Base-by-base conservation (phyloP, 2,113 vertebrate genomes). In the Nyctereutes procyonoides region DNA sequence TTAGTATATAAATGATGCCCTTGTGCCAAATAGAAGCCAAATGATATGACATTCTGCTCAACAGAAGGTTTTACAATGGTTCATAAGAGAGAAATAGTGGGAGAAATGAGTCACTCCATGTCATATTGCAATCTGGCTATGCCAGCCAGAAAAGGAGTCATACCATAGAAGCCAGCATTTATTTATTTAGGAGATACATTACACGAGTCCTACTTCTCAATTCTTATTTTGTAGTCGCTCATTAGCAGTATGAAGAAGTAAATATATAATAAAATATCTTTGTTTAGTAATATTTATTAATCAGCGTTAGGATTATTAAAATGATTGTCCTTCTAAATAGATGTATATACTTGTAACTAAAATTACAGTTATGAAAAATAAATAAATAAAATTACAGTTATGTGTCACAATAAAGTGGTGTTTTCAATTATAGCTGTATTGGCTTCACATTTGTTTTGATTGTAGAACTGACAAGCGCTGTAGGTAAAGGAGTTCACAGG, bases 281-380 rank as follows among this genome's bases (percentile, higher is more conserved):
- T 77, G 38, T 65, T 80, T 15, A 28, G 79, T 62, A 30, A 65
- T 65, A 65, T 92, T 91, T 73, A 38, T 74, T 97, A 96, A 73
- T 48, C 7, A 65, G 4, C n/a, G 8, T 67, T 58, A 83, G 28
- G 19, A 65, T 35, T 73, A 65, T 71, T 67, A 87, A 93, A 96
- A 83, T 76, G 38, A 79, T 53, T 86, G 9, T 62, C 38, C 32
- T 80, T 90, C 30, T 84, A 95, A 92, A 63, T 69, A 55, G 55
- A 55, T 55, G 4, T 60, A 32, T 32, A 24, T 56, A 74, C n/a
- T 56, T 93, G 56, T 88, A 8, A 65, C 26, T 77, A 63, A 89
- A 96, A 74, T 93, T 28, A 79, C 2, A 95, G 55, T 26, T 16
- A 80, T 60, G 6, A 43, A 43, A 43, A 43, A 43, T 43, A 43